Conservation (phyloP, 2,797 vertebrate species). For the Cossypha polioptera region DNA sequence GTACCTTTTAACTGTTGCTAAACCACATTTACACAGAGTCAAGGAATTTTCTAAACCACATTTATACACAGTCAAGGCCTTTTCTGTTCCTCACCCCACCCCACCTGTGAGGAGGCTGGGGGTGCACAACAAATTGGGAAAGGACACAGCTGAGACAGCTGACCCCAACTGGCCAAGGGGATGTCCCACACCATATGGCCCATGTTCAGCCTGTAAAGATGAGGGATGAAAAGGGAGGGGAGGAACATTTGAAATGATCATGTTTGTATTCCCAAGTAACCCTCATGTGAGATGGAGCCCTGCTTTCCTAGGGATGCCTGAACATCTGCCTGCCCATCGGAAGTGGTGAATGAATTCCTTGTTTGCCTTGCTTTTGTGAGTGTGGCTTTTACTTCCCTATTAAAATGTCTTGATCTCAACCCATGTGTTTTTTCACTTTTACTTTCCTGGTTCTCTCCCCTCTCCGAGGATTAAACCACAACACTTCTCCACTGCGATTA, state of each 20-base stretch:
- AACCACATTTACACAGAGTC: neutral
- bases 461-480: rapidly evolving
- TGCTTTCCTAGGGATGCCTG: neutral
- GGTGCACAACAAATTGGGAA: neutral
- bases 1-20: neutral
- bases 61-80: neutral
- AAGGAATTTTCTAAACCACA: rapidly evolving
- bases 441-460: rapidly evolving
- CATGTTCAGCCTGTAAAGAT: neutral
- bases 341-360: neutral
- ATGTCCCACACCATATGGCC: neutral
- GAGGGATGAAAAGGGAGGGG: no score
- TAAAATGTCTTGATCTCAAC: neutral
- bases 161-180: neutral
- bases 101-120: neutral
- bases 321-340: neutral
- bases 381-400: neutral
- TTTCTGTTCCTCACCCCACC: neutral
- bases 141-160: neutral
- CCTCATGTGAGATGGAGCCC: neutral
- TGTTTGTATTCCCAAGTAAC: neutral
- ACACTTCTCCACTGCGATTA: neutral
- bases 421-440: neutral
- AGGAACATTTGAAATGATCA: neutral
- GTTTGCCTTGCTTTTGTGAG: neutral